phyloP scores from a whole-genome alignment of 2,113 vertebrate species.

The Aplodontia rufa region DNA sequence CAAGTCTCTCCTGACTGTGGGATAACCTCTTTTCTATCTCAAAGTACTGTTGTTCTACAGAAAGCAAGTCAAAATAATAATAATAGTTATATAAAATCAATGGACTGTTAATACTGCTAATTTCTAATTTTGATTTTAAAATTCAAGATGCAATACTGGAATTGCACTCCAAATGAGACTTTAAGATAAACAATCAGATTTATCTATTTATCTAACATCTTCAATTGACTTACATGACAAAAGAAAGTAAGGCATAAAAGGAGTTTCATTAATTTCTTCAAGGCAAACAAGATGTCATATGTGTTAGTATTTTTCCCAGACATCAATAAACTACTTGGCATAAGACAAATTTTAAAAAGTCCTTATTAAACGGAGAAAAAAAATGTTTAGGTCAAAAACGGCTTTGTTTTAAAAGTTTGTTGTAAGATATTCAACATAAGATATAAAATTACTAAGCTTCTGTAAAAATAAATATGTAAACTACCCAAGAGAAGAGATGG shows the following conservation, averaged over 20 bases:
- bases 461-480: neutral
- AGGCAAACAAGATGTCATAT: neutral
- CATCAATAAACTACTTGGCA: neutral
- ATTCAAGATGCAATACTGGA: neutral
- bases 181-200: neutral
- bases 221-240: neutral
- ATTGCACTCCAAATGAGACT: neutral
- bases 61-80: neutral
- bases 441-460: neutral
- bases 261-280: neutral
- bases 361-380: neutral
- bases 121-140: neutral
- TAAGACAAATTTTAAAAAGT: neutral
- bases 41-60: constrained; percentile 95
- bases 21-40: constrained; percentile 94
- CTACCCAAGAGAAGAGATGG: neutral
- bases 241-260: neutral
- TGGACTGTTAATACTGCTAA: neutral
- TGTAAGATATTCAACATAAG: neutral
- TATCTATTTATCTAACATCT: neutral
- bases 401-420: neutral
- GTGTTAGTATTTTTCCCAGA: neutral
- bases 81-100: constrained; percentile 25
- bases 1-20: constrained; percentile 91
- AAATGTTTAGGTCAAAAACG: neutral